Conservation (phyloP, 2,797 vertebrate species). For the Trematomus bernacchii region DNA sequence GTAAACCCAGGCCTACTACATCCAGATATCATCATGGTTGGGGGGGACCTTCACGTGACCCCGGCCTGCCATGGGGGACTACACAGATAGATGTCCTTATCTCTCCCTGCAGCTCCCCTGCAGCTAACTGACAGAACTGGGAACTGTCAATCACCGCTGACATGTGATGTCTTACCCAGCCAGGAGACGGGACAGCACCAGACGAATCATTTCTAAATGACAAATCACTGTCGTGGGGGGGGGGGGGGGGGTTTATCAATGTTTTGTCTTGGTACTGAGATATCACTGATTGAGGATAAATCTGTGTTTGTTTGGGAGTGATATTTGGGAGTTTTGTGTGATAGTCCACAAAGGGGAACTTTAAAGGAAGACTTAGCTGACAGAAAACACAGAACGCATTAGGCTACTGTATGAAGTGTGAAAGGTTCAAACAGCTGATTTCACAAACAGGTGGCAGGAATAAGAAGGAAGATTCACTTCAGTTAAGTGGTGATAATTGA, state of each 20-base stretch:
- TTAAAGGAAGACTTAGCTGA: conserved; percentile 22
- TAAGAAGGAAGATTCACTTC: conserved; percentile 44
- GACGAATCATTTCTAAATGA: conserved; percentile 76
- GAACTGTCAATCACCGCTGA: conserved; percentile 81
- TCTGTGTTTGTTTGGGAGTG: conserved; percentile 36
- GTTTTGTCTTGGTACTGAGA: conserved; percentile 50
- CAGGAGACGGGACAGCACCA: conserved; percentile 77
- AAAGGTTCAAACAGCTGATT: conserved; percentile 33
- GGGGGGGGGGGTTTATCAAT: conserved; percentile 53
- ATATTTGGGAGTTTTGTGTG: conserved; percentile 30
- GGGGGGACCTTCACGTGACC: conserved; percentile 78
- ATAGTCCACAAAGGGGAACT: conserved; percentile 30
- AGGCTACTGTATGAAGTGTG: conserved; percentile 14
- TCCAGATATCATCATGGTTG: conserved; percentile 70
- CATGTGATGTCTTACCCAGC: conserved; percentile 79
- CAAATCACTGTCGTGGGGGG: conserved; percentile 71
- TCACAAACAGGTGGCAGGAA: conserved; percentile 55
- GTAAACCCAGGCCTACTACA: conserved; percentile 71
- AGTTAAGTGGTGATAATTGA: conserved; percentile 86
- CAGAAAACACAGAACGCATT: conserved; percentile 15
- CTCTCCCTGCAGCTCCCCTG: conserved; percentile 80
- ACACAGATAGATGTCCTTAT: conserved; percentile 83
- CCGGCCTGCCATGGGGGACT: conserved; percentile 75
- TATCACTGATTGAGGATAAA: conserved; percentile 62
- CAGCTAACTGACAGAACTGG: conserved; percentile 79